These are phyloP conservation scores for Heterotis niloticus DNA, from an alignment of 2,113 vertebrate genomes.

Conservation along the genomic window DNA sequence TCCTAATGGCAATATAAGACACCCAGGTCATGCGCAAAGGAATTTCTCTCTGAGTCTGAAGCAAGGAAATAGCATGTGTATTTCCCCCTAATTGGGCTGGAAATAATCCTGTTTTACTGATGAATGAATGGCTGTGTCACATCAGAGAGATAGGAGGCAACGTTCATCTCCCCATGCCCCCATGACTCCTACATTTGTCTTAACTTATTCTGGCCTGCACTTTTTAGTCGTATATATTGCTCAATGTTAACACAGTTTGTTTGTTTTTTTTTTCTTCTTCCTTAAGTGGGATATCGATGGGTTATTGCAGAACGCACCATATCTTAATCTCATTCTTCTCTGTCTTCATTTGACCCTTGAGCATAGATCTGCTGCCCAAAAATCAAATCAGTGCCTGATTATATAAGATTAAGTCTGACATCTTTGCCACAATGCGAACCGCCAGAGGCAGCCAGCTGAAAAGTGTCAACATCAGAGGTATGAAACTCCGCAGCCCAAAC, in stretches of 20 bases:
- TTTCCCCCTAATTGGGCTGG: constrained; percentile 60
- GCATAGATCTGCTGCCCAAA: constrained; percentile 7
- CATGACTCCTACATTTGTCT: constrained; percentile 32
- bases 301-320: not conserved
- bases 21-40: constrained; percentile 25
- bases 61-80: constrained; percentile 44
- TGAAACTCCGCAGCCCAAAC: not conserved
- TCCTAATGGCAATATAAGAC: not conserved
- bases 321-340: not conserved
- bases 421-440: constrained; percentile 22
- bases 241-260: not conserved
- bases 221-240: not conserved
- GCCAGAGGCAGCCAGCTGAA: not conserved
- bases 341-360: constrained; percentile 22
- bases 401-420: constrained; percentile 34
- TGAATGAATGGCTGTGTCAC: constrained; percentile 54
- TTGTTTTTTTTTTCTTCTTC: not conserved
- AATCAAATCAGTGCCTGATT: constrained; percentile 7
- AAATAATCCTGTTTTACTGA: constrained; percentile 62
- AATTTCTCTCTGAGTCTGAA: constrained; percentile 20
- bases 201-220: constrained; percentile 31
- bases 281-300: not conserved
- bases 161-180: constrained; percentile 36
- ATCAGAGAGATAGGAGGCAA: constrained; percentile 46
- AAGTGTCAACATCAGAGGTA: constrained; percentile 11